These are phyloP conservation scores for Coreius guichenoti DNA, from an alignment of 2,797 vertebrate species.

Conservation along the genomic window DNA sequence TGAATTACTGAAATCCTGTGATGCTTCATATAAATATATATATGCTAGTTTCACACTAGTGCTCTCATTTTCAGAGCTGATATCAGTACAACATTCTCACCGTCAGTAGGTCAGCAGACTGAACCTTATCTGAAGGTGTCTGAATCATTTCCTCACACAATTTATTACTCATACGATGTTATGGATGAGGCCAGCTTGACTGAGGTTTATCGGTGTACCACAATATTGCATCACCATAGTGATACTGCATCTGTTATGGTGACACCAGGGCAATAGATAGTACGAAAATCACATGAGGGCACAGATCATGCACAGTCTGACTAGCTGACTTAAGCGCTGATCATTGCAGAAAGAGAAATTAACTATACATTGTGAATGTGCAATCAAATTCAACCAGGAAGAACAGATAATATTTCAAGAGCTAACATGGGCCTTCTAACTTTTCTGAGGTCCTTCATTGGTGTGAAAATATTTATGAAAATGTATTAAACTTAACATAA, in stretches of 20 bases:
- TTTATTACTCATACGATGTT: not conserved
- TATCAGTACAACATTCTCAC: not conserved
- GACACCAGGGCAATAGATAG: not conserved
- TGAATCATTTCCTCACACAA: conserved; percentile 1
- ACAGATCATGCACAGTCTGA: not conserved
- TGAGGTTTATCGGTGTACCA: conserved; percentile 14
- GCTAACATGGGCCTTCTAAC: not conserved
- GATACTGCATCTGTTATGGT: not conserved
- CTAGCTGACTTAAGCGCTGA: not conserved
- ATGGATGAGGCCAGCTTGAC: not conserved
- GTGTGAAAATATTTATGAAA: not conserved
- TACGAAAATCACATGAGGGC: not conserved
- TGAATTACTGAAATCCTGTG: not conserved
- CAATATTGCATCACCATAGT: not conserved
- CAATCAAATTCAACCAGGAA: not conserved
- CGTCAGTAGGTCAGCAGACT: not conserved
- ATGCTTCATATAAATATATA: conserved; percentile 9
- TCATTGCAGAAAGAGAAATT: not conserved
- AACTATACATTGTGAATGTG: not conserved
- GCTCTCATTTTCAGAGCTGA: conserved; percentile 11
- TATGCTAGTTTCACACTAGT: conserved; percentile 3
- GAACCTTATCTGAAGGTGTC: not conserved
- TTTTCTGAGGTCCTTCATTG: not conserved
- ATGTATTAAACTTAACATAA: not conserved
- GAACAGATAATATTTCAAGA: not conserved